These are phyloP conservation scores for Subacronicta megacephala DNA, from an alignment of 2,888 invertebrate species.

Conservation along the genomic window DNA sequence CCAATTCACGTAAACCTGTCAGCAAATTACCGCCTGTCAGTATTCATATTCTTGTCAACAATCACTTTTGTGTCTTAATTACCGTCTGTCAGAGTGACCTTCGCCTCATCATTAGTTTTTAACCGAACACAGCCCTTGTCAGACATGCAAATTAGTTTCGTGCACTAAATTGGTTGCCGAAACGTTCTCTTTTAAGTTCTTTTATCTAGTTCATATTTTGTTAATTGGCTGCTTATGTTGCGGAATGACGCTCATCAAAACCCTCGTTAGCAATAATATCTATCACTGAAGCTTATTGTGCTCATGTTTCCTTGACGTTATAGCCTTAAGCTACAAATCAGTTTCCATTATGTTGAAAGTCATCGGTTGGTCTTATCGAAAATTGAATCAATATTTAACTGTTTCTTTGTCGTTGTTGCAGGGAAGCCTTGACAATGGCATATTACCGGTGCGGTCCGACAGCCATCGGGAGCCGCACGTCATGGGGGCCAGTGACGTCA, in stretches of 20 bases:
- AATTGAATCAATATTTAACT: conserved; percentile 34
- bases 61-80: conserved; percentile 70
- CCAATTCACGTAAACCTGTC: conserved; percentile 19
- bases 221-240: conserved; percentile 19
- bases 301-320: conserved; percentile 27
- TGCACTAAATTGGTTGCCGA: conserved; percentile 43
- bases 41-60: conserved; percentile 53
- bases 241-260: conserved; percentile 26
- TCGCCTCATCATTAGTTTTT: conserved; percentile 63
- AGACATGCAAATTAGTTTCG: conserved; percentile 67
- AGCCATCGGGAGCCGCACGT: conserved; percentile 84
- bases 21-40: conserved; percentile 59
- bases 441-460: conserved; percentile 85
- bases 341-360: conserved; percentile 18
- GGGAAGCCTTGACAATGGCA: conserved; percentile 75
- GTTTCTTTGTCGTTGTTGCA: conserved; percentile 59
- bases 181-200: conserved; percentile 44
- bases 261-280: conserved; percentile 34
- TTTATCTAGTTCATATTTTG: conserved; percentile 37
- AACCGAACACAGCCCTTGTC: conserved; percentile 63
- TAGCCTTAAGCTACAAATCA: conserved; percentile 8
- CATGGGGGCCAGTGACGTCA: conserved; percentile 90
- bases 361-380: conserved; percentile 15
- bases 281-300: conserved; percentile 13
- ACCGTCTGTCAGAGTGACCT: conserved; percentile 63